A percentile compares a stretch with the other conserved stretches of the same genome.
Evolutionary conservation across 2,113 vertebrate species (phyloP).

Genomic region (Plotosus lineatus): DNA sequence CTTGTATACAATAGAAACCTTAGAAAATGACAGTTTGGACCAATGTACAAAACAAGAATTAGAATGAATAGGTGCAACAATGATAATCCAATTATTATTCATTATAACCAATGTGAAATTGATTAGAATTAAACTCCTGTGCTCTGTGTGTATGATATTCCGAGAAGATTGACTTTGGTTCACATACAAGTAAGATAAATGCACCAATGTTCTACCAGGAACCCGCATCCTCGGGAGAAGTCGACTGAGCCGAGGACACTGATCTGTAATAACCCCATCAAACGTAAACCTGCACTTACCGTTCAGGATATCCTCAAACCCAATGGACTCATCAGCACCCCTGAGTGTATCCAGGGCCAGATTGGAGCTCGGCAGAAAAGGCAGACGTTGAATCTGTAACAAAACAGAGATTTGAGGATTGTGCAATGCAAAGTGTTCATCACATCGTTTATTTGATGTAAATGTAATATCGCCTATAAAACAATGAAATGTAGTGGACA

Average conservation of each 20-base stretch:
- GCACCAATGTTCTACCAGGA: background rate
- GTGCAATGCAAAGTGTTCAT: background rate
- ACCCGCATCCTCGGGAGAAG: background rate
- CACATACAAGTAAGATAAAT: background rate
- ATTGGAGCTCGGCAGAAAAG: conserved; percentile 91
- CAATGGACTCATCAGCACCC: conserved; percentile 83
- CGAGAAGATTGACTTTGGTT: background rate
- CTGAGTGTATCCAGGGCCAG: conserved; percentile 87
- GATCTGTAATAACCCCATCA: background rate
- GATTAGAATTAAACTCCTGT: background rate
- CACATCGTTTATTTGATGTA: background rate
- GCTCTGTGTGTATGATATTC: background rate
- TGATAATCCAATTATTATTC: background rate
- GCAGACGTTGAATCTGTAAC: conserved; percentile 87
- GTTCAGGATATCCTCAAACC: conserved; percentile 93
- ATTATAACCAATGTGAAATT: background rate
- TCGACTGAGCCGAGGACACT: background rate
- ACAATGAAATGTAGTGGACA: background rate
- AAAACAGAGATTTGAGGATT: background rate
- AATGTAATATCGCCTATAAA: background rate
- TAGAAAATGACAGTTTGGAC: background rate
- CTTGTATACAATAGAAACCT: background rate
- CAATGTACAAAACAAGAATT: background rate
- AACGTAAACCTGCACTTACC: conserved; percentile 69
- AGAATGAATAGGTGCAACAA: background rate